Conservation (phyloP, 1,140 invertebrate genomes). For the Caenorhabditis inopinata region DNA sequence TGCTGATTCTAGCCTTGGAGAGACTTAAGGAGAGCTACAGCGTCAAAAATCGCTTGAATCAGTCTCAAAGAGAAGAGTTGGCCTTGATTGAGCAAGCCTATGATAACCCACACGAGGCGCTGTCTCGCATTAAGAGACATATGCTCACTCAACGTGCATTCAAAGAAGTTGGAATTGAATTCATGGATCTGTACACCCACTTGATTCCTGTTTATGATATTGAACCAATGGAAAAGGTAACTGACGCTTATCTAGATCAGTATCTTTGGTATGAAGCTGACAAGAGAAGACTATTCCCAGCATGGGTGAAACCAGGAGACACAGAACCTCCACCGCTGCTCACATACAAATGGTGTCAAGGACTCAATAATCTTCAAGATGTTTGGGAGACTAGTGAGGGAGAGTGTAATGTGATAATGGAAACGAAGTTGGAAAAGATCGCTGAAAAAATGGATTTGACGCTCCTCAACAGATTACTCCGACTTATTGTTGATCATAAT, state of each 20-base stretch:
- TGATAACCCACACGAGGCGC: constrained; percentile 97
- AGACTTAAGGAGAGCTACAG: constrained; percentile 97
- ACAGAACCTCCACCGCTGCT: constrained; percentile 94
- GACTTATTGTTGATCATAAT: constrained; percentile 95
- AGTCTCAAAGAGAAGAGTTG: constrained; percentile 96
- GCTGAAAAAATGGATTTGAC: constrained; percentile 99
- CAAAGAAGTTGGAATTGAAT: constrained; percentile 88
- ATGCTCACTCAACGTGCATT: constrained; percentile 80
- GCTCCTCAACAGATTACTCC: constrained; percentile 85
- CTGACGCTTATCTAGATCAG: constrained; percentile 99
- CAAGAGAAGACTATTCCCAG: constrained; percentile 88
- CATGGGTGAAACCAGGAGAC: constrained; percentile 98
- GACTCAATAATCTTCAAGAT: constrained; percentile 95
- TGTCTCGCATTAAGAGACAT: constrained; percentile 98
- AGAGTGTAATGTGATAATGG: constrained; percentile 96
- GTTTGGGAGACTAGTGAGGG: constrained; percentile 98
- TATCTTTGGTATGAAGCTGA: constrained; percentile 99
- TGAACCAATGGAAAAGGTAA: constrained; percentile 97
- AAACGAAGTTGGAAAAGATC: constrained; percentile 88
- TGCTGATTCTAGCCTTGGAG: constrained; percentile 92
- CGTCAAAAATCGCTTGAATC: constrained; percentile 95
- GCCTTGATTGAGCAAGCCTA: constrained; percentile 99
- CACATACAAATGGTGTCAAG: constrained; percentile 99
- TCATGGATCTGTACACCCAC: constrained; percentile 99
- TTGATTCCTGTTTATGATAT: constrained; percentile 98